Base-by-base conservation (phyloP, 2,888 invertebrate genomes). In the Monopis laevigella region DNA sequence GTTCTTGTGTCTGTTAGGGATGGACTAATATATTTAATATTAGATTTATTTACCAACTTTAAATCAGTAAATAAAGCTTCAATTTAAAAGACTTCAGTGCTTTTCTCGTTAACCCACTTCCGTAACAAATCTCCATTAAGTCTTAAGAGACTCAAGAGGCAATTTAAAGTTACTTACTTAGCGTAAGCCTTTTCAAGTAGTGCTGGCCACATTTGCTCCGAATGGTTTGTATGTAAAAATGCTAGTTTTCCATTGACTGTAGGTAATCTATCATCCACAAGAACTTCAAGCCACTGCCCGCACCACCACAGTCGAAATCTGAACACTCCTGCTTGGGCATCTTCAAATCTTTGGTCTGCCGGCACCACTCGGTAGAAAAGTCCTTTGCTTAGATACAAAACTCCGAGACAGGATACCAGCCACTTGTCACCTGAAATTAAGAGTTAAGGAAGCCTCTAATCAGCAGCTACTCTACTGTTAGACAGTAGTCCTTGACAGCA, bases 241-340 rank as follows among this genome's bases (percentile, higher is more conserved):
- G 93, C 92, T 46, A 95, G 81, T 48, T 90, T 86, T 7, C 92
- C 93, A 60, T 92, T 90, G 29, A 94, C 92, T 0, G 93, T 93
- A 4, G 95, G 95, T 45, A 96, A 81, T 14, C 93, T 84, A 66
- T 96, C 96, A 63, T 96, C 95, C 12, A 96, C 92, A 39, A 94
- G 78, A 18, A 78, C 77, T 63, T 95, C 95, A 17, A 90, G 87
- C 95, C 95, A 96, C 61, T 93, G 91, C 3, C 94, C 95, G 58
- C 93, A 93, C 93, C 94, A 94, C 94, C 94, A 96, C 14, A 96
- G 70, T 0, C 94, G 88, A 71, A 96, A 96, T 49, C 95, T 87
- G 72, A 92, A 93, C 12, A 93, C 87, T 0, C 93, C 93, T 32
- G 89, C 85, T 55, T 90, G 89, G 11, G 86, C 84, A 10, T 83